These are phyloP conservation scores for Diloba caeruleocephala DNA, from an alignment of 2,888 invertebrate species.

Conservation along the genomic window DNA sequence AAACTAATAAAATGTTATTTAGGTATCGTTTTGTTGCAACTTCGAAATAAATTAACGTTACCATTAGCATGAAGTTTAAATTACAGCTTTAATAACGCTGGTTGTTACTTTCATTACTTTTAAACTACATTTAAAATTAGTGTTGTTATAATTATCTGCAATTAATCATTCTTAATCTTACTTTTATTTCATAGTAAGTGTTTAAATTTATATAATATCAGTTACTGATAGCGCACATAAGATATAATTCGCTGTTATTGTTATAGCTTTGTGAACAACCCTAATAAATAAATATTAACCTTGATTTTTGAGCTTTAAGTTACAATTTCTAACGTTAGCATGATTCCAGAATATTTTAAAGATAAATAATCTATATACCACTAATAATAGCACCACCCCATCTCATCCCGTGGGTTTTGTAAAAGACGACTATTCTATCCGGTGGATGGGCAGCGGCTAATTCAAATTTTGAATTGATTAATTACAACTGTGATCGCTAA, in stretches of 20 bases:
- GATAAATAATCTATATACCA: slow-evolving; percentile 39
- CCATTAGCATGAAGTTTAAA: slow-evolving; percentile 18
- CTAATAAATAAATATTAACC: slow-evolving; percentile 19
- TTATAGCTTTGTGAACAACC: slow-evolving; percentile 18
- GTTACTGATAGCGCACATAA: slow-evolving; percentile 3
- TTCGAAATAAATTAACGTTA: slow-evolving; percentile 24
- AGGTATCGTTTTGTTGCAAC: slow-evolving; percentile 14
- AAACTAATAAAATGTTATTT: slow-evolving; percentile 56
- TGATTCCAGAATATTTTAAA: slow-evolving; percentile 42
- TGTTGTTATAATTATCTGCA: slow-evolving; percentile 24
- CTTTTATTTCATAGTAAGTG: slow-evolving; percentile 6
- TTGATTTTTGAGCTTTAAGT: slow-evolving; percentile 16
- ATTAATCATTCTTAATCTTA: slow-evolving; percentile 6
- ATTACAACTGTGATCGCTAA: no score
- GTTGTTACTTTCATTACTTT: slow-evolving; percentile 28
- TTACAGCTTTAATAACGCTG: slow-evolving; percentile 15
- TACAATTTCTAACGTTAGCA: slow-evolving; percentile 43
- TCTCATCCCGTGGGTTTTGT: no score
- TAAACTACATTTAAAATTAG: slow-evolving; percentile 22
- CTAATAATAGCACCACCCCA: no score
- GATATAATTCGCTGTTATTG: slow-evolving; percentile 5
- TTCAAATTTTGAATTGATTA: no score
- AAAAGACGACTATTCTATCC: no score
- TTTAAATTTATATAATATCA: slow-evolving; percentile 1
- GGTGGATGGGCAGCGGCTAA: no score